Evolutionary conservation across 2,888 invertebrate species (phyloP).

Genomic region (Leucophora obtusa): DNA sequence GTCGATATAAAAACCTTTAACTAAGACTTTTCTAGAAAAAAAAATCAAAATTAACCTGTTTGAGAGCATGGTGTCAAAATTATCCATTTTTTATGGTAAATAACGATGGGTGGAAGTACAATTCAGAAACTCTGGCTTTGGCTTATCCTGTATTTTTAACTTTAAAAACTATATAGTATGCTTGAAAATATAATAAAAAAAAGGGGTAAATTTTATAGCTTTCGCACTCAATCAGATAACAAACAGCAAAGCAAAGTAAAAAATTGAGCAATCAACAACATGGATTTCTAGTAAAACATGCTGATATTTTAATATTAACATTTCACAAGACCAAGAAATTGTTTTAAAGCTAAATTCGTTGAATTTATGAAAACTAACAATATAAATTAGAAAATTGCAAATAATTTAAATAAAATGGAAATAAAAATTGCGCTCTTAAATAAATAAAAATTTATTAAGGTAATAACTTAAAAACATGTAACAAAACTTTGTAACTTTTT

Average conservation of each 20-base stretch:
- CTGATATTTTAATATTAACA: neutral
- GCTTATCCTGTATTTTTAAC: neutral
- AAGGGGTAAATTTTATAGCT: slow-evolving; percentile 56
- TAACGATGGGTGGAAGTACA: too few species aligned
- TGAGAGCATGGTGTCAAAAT: too few species aligned
- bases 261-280: slow-evolving; percentile 36
- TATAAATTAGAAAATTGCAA: neutral
- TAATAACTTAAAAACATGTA: neutral
- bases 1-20: too few species aligned
- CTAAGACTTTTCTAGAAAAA: too few species aligned
- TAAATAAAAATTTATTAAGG: slow-evolving; percentile 2
- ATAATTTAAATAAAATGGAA: neutral
- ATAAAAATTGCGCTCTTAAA: neutral
- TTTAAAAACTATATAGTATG: neutral
- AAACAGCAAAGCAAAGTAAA: slow-evolving; percentile 62
- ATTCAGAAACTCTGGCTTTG: neutral
- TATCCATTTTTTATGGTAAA: too few species aligned
- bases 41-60: too few species aligned
- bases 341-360: neutral
- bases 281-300: neutral
- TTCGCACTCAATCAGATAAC: slow-evolving; percentile 66
- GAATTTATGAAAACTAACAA: neutral
- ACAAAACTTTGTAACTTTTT: neutral
- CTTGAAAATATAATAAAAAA: slow-evolving; percentile 9
- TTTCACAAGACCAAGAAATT: neutral